phyloP scores from a whole-genome alignment of 53 echinoderm and acorn worm species.

The Hippasteria phrygiana region DNA sequence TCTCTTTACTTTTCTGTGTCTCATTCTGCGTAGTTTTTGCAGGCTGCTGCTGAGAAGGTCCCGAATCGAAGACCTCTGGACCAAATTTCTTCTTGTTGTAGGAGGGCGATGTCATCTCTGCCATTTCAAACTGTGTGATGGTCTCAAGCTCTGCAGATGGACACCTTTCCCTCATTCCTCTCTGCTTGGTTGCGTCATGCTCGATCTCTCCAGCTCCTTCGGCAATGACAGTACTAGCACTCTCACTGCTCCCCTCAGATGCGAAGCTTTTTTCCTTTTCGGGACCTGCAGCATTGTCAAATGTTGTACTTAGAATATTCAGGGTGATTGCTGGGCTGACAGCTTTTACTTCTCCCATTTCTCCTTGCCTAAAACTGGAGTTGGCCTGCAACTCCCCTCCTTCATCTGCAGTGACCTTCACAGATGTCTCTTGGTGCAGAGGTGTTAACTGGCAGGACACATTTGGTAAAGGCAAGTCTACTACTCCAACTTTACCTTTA shows the following conservation, averaged over 20 bases:
- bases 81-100: constrained; percentile 50
- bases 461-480: constrained; percentile 8
- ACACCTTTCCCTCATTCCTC: constrained; percentile 44
- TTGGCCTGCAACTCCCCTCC: not conserved
- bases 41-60: not conserved
- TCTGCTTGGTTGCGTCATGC: not conserved
- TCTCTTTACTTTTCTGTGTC: constrained; percentile 31
- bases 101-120: constrained; percentile 63
- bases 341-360: constrained; percentile 2
- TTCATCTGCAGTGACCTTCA: constrained; percentile 6
- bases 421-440: not conserved
- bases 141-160: constrained; percentile 66
- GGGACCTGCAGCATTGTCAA: constrained; percentile 23
- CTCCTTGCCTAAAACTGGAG: constrained; percentile 5
- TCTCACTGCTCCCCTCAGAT: constrained; percentile 82
- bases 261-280: constrained; percentile 71
- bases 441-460: constrained; percentile 1
- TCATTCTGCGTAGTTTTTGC: constrained; percentile 17
- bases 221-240: constrained; percentile 71
- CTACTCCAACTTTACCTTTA: not conserved
- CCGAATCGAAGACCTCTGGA: constrained; percentile 13
- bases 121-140: constrained; percentile 65
- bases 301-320: constrained; percentile 44
- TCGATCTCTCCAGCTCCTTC: not conserved
- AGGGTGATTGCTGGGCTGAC: constrained; percentile 48